Base-by-base conservation (phyloP, 2,797 vertebrate species). In the Fistularia tabacaria region DNA sequence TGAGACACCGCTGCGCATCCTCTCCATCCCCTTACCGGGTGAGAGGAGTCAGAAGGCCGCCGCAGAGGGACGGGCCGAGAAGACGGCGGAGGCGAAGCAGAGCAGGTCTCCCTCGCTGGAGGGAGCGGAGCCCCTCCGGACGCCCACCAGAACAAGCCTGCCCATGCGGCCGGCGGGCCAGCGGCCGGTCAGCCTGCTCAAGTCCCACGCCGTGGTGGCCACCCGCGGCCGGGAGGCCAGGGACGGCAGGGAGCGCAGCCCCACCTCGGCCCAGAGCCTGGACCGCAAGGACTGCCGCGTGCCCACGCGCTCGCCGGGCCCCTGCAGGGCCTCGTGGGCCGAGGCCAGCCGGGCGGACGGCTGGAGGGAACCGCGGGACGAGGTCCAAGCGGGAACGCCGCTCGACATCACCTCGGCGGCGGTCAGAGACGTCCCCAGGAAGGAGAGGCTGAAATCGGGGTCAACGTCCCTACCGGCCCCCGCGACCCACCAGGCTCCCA, bases 301-400 rank as follows among this genome's bases (percentile, higher is more conserved):
- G 45, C 49, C 72, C 0, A 79, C 76, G 0, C 84, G 87, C 47
- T 91, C 90, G 0, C 89, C 89, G 0, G 91, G 90, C n/a, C 90
- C 91, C 45, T 93, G 90, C 66, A 86, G 93, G 57, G 92, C 95
- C 38, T 97, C 95, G 0, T 97, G 95, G 95, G 93, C 94, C 0
- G 95, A 97, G 66, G 80, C 76, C 0, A 92, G 92, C 44, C 90
- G 73, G 72, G 77, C 78, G 1, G 88, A 88, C 1, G 80, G 65
- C 3, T 84, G 83, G 77, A 66, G 79, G 46, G 87, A 88, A 51
- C 51, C 73, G 45, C 57, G 59, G 54, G 84, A 82, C 0, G 78
- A 82, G 38, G 57, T 84, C 59, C 86, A 81, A 50, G 84, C 86
- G 7, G 85, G 64, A 40, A 49, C 70, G 7, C 59, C 70, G 7